Evolutionary conservation across 1,140 invertebrate species (phyloP).

Genomic region (Heterodera schachtii): DNA sequence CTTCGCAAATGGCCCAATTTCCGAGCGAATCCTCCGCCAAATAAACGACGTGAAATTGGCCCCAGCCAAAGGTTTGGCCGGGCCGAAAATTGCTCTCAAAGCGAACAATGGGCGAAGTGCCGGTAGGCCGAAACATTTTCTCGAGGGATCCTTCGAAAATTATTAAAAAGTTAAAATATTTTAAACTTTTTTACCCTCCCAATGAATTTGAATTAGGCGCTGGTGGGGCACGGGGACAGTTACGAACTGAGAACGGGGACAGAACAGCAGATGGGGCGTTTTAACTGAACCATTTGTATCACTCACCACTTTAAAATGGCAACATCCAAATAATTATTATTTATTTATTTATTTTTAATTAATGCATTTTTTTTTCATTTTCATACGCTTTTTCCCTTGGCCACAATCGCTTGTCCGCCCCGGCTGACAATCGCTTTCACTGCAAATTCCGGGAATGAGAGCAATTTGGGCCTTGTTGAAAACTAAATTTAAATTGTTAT

Average conservation of each 20-base stretch:
- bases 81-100: slow-evolving; percentile 35
- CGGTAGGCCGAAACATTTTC: slow-evolving; percentile 27
- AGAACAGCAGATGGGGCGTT: slow-evolving; percentile 10
- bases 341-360: background rate
- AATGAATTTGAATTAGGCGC: slow-evolving; percentile 29
- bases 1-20: slow-evolving; percentile 28
- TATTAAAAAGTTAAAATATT: background rate
- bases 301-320: too few relatives aligned
- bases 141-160: slow-evolving; percentile 8
- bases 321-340: too few relatives aligned
- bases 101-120: slow-evolving; percentile 19
- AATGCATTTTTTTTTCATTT: background rate
- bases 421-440: slow-evolving; percentile 8
- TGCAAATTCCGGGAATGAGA: slow-evolving; percentile 14
- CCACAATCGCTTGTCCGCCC: background rate
- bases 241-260: slow-evolving; percentile 19
- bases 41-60: slow-evolving; percentile 30
- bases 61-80: slow-evolving; percentile 32
- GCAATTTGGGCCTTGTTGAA: slow-evolving; percentile 11
- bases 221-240: slow-evolving; percentile 3
- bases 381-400: background rate
- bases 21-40: slow-evolving; percentile 25
- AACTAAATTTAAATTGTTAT: background rate
- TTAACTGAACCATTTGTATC: background rate
- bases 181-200: slow-evolving; percentile 26